These are phyloP conservation scores for Diadumene lineata DNA, from an alignment of 92 coral and sea anemone species.

Conservation along the genomic window DNA sequence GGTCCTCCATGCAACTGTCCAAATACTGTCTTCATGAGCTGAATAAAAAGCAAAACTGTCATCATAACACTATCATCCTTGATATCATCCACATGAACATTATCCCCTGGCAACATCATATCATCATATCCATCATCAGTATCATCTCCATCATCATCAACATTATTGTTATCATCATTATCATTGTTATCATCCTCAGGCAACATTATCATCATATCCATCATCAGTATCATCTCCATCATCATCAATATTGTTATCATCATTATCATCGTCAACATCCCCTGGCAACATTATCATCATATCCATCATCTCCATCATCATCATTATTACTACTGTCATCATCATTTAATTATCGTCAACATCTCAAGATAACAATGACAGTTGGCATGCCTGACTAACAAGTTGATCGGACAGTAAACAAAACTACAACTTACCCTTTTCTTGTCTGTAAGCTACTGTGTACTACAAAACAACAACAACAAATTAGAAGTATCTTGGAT, in stretches of 20 bases:
- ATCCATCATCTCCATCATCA: no score
- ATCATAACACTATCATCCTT: not conserved
- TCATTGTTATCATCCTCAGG: not conserved
- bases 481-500: not conserved
- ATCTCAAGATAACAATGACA: not conserved
- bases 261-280: not conserved
- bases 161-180: not conserved
- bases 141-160: not conserved
- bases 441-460: conserved; percentile 74
- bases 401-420: not conserved
- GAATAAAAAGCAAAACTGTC: not conserved
- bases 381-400: no score
- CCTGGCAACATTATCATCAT: no score
- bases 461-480: conserved; percentile 42
- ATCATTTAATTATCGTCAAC: not conserved
- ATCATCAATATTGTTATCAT: no score
- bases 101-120: not conserved
- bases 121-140: not conserved
- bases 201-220: no score
- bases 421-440: conserved; percentile 62
- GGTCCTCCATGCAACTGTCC: conserved; percentile 99
- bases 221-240: no score
- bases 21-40: conserved; percentile 99
- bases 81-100: not conserved
- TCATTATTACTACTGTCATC: not conserved